A percentile compares a stretch with the other conserved stretches of the same genome.
phyloP scores from a whole-genome alignment of 2,797 vertebrate species.

The Pagetopsis macropterus region DNA sequence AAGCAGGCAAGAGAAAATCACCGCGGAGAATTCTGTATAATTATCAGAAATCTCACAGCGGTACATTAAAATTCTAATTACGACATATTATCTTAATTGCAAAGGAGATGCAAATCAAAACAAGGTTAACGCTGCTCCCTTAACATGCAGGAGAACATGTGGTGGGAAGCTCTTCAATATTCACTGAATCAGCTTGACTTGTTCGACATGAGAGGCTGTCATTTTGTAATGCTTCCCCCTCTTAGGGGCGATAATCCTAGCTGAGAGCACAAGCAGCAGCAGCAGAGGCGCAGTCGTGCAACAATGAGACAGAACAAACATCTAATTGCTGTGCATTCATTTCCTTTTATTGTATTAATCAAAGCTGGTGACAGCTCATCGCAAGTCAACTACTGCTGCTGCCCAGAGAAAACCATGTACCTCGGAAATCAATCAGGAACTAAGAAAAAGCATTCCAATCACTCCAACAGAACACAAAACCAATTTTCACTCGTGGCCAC shows the following conservation, averaged over 20 bases:
- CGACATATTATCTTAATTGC: slow-evolving; percentile 86
- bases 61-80: slow-evolving; percentile 86
- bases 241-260: slow-evolving; percentile 76
- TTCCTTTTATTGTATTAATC: slow-evolving; percentile 68
- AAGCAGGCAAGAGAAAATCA: slow-evolving; percentile 78
- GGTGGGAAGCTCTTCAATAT: slow-evolving; percentile 79
- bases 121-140: slow-evolving; percentile 82
- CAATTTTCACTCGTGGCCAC: slow-evolving; percentile 18
- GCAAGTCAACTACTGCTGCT: slow-evolving; percentile 42
- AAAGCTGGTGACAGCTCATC: slow-evolving; percentile 69
- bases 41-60: slow-evolving; percentile 85
- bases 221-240: slow-evolving; percentile 74
- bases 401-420: slow-evolving; percentile 39
- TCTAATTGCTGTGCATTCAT: slow-evolving; percentile 75
- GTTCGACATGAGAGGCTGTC: slow-evolving; percentile 80
- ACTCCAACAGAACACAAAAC: slow-evolving; percentile 13
- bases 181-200: slow-evolving; percentile 82
- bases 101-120: slow-evolving; percentile 86
- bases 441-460: slow-evolving; percentile 5
- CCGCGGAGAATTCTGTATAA: slow-evolving; percentile 81
- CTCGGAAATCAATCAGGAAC: slow-evolving; percentile 11
- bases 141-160: slow-evolving; percentile 76
- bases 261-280: slow-evolving; percentile 67
- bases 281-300: slow-evolving; percentile 55
- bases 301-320: slow-evolving; percentile 76